Evolutionary conservation across 2,888 invertebrate species (phyloP).

Genomic region (Callyntrura sp.): DNA sequence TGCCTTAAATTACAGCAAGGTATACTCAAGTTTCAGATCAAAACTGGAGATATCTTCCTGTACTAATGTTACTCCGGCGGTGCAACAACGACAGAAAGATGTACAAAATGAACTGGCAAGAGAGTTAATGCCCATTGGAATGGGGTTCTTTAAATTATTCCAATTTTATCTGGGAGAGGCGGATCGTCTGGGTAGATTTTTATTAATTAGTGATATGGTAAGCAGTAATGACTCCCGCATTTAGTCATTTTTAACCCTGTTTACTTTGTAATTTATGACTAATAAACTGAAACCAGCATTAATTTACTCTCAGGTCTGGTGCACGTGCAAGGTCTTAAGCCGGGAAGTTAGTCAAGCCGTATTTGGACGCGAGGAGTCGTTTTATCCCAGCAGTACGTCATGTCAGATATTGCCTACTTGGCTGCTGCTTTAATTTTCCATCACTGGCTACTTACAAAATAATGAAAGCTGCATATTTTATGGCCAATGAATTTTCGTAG

Average conservation of each 20-base stretch:
- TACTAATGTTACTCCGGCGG: conserved; percentile 43
- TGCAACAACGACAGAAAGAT: conserved; percentile 59
- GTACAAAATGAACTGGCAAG: conserved; percentile 67
- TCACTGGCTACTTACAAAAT: too few species aligned
- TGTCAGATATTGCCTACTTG: too few species aligned
- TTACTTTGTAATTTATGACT: too few species aligned
- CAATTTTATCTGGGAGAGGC: conserved; percentile 67
- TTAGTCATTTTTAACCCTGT: too few species aligned
- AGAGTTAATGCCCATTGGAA: conserved; percentile 71
- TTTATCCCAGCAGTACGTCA: conserved; percentile 71
- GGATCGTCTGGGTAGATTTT: conserved; percentile 64
- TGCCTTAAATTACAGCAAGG: conserved; percentile 64
- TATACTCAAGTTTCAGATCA: conserved; percentile 58
- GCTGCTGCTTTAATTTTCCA: too few species aligned
- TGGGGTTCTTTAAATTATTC: conserved; percentile 65
- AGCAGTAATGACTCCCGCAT: neutral
- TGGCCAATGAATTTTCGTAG: too few species aligned
- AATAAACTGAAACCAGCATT: neutral
- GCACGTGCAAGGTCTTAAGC: conserved; percentile 70
- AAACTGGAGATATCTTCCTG: conserved; percentile 40
- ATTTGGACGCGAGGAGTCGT: conserved; percentile 72
- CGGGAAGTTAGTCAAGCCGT: conserved; percentile 75
- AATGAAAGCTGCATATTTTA: too few species aligned
- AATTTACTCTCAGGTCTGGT: conserved; percentile 72
- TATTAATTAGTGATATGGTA: conserved; percentile 76